Evolutionary conservation across 53 echinoderm and acorn worm species (phyloP).

Genomic region (Stichopus horrens): DNA sequence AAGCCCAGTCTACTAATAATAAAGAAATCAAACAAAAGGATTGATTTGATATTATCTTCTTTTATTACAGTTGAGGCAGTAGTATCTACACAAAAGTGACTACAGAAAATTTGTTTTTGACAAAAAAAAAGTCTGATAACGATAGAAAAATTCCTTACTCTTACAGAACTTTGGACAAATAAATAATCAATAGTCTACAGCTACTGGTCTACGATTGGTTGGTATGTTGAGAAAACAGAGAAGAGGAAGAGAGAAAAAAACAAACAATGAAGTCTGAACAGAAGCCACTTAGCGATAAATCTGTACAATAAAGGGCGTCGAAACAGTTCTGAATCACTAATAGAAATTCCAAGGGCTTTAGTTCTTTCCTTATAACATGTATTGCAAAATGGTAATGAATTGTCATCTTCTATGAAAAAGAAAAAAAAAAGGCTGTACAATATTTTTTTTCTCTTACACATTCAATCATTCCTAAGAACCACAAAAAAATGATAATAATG

Average conservation of each 20-base stretch:
- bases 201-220: slow-evolving; percentile 43
- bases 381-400: slow-evolving; percentile 46
- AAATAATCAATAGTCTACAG: slow-evolving; percentile 37
- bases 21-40: too few relatives aligned
- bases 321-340: slow-evolving; percentile 30
- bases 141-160: slow-evolving; percentile 42
- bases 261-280: slow-evolving; percentile 24
- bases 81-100: slow-evolving; percentile 47
- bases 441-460: slow-evolving; percentile 17
- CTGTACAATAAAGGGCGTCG: slow-evolving; percentile 37
- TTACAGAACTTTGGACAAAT: slow-evolving; percentile 47
- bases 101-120: slow-evolving; percentile 32
- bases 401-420: slow-evolving; percentile 40
- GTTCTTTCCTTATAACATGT: slow-evolving; percentile 35
- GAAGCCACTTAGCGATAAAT: slow-evolving; percentile 34
- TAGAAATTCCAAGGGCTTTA: slow-evolving; percentile 30
- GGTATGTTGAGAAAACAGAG: slow-evolving; percentile 39
- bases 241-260: slow-evolving; percentile 28
- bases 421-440: slow-evolving; percentile 35
- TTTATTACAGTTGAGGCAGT: slow-evolving; percentile 47
- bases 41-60: slow-evolving; percentile 37
- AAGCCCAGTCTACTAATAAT: too few relatives aligned
- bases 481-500: not conserved
- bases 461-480: slow-evolving; percentile 19
- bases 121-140: slow-evolving; percentile 36